Conservation (phyloP, 1,140 invertebrate species). For the Medauroidea extradentata region DNA sequence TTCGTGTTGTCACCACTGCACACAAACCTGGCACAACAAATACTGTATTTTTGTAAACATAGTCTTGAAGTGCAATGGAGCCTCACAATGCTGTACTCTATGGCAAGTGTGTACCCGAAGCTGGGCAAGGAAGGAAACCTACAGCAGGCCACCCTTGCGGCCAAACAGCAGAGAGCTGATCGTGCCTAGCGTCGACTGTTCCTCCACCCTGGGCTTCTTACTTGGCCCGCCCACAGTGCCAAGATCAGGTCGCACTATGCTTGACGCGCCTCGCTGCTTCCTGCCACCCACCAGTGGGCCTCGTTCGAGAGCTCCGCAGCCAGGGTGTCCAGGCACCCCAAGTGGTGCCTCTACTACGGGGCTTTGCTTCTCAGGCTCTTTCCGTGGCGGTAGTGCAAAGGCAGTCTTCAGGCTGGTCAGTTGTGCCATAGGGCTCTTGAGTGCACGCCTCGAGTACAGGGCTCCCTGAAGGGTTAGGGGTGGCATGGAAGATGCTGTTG, state of each 20-base stretch:
- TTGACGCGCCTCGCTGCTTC: slow-evolving; percentile 39
- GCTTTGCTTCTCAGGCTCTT: background rate
- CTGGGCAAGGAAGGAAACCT: slow-evolving; percentile 26
- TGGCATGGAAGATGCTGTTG: slow-evolving; percentile 44
- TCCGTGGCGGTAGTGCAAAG: background rate
- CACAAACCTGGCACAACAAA: too few relatives aligned
- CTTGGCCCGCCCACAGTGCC: slow-evolving; percentile 29
- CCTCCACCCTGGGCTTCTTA: slow-evolving; percentile 37
- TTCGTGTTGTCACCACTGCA: too few relatives aligned
- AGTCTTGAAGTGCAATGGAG: too few relatives aligned
- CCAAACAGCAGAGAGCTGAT: slow-evolving; percentile 77
- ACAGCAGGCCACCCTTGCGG: slow-evolving; percentile 74
- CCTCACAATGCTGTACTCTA: too few relatives aligned
- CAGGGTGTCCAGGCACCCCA: slow-evolving; percentile 51
- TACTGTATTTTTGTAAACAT: too few relatives aligned
- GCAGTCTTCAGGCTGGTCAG: slow-evolving; percentile 62
- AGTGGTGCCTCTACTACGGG: slow-evolving; percentile 26
- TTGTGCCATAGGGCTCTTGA: slow-evolving; percentile 69
- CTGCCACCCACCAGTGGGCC: slow-evolving; percentile 37
- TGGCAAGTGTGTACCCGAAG: too few relatives aligned
- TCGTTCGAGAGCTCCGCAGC: slow-evolving; percentile 48
- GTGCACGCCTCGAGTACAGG: slow-evolving; percentile 49
- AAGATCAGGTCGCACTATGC: slow-evolving; percentile 37
- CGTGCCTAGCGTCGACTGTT: slow-evolving; percentile 64
- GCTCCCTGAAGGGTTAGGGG: slow-evolving; percentile 48